These are phyloP conservation scores for Tribolium freemani DNA, from an alignment of 2,888 invertebrate genomes.

Conservation along the genomic window DNA sequence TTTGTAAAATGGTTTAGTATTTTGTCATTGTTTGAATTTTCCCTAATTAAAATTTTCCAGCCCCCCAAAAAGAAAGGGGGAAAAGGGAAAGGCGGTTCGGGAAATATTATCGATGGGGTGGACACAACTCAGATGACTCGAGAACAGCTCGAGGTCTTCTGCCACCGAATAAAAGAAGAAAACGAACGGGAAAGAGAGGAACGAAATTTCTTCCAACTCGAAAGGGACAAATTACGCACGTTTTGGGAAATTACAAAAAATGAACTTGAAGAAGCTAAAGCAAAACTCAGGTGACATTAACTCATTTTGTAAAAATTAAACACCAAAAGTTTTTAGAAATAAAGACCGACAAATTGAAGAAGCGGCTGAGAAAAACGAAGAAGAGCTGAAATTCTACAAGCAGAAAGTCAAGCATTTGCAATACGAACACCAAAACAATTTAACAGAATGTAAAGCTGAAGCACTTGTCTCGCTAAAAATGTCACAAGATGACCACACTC, in stretches of 20 bases:
- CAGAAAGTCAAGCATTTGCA: slow-evolving; percentile 94
- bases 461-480: slow-evolving; percentile 85
- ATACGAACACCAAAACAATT: slow-evolving; percentile 90
- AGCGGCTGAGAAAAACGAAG: slow-evolving; percentile 87
- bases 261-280: slow-evolving; percentile 88
- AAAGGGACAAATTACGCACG: slow-evolving; percentile 92
- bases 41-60: slow-evolving; percentile 46
- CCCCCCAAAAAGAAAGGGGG: slow-evolving; percentile 61
- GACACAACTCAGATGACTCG: slow-evolving; percentile 93
- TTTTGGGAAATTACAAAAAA: slow-evolving; percentile 96
- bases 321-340: slow-evolving; percentile 67
- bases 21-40: neutral
- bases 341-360: slow-evolving; percentile 92
- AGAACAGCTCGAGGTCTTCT: slow-evolving; percentile 93
- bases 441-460: slow-evolving; percentile 88
- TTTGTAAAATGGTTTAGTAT: slow-evolving; percentile 7
- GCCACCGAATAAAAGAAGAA: slow-evolving; percentile 88
- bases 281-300: slow-evolving; percentile 72
- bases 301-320: slow-evolving; percentile 2
- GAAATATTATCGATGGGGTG: slow-evolving; percentile 84
- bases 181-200: slow-evolving; percentile 95
- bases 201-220: slow-evolving; percentile 94
- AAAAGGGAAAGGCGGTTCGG: slow-evolving; percentile 47
- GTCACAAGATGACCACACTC: slow-evolving; percentile 85
- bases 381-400: slow-evolving; percentile 88